Evolutionary conservation across 2,113 vertebrate genomes (phyloP).

Genomic region (Callipepla squamata): DNA sequence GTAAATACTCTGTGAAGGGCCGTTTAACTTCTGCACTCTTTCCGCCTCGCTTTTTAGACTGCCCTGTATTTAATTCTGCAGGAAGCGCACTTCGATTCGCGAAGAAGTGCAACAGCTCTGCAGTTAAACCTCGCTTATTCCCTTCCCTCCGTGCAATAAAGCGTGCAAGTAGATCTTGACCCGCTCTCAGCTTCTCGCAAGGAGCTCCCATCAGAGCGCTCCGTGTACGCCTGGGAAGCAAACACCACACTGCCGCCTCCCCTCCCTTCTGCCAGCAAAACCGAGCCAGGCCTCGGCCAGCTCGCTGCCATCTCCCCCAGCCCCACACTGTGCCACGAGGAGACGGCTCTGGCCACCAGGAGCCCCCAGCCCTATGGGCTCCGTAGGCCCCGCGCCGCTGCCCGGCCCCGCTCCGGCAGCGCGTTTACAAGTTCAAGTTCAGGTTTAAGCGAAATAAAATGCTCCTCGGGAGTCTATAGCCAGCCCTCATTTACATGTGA

Average conservation of each 20-base stretch:
- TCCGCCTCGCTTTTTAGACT: not conserved
- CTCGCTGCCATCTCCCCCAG: not conserved
- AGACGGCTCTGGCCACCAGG: no score
- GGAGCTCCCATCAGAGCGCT: not conserved
- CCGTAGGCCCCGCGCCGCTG: not conserved
- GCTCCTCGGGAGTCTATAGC: constrained; percentile 75
- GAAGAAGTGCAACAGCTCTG: not conserved
- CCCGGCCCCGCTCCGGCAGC: constrained; percentile 35
- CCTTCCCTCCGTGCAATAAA: not conserved
- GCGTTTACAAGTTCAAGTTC: constrained; percentile 77
- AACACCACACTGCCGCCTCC: not conserved
- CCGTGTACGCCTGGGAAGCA: not conserved
- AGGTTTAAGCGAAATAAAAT: constrained; percentile 78
- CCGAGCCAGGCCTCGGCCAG: accelerated
- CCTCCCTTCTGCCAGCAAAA: not conserved
- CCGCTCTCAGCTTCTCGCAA: not conserved
- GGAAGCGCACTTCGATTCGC: not conserved
- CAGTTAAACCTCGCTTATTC: not conserved
- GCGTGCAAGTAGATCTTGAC: not conserved
- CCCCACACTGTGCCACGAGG: not conserved
- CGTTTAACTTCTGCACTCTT: not conserved
- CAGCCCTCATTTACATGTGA: constrained; percentile 77
- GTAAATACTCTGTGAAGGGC: not conserved
- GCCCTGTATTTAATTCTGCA: constrained; percentile 5
- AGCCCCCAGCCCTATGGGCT: not conserved